A percentile compares a stretch with the other conserved stretches of the same genome.
Evolutionary conservation across 2,797 vertebrate species (phyloP).

Genomic region (Clarias fuscus): DNA sequence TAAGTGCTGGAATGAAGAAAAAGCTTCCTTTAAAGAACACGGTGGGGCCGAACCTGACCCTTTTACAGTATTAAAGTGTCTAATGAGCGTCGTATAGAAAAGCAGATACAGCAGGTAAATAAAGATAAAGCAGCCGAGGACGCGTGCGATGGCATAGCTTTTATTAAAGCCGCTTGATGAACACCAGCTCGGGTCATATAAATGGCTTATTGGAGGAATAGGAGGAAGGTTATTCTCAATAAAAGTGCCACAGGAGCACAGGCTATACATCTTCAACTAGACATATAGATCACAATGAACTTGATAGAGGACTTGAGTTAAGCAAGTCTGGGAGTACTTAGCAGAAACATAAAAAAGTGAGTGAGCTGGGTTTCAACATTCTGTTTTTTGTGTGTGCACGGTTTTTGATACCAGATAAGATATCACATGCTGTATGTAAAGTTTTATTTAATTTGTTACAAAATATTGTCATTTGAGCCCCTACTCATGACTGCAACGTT

Average conservation of each 20-base stretch:
- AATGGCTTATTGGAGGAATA: conserved; percentile 72
- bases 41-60: conserved; percentile 66
- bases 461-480: no score
- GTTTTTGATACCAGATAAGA: no score
- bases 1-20: conserved; percentile 82
- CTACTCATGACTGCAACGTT: no score
- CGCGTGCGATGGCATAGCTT: conserved; percentile 61
- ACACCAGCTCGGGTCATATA: conserved; percentile 69
- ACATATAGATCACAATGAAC: background rate
- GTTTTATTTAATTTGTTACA: no score
- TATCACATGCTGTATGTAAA: no score
- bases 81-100: conserved; percentile 75
- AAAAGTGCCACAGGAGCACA: conserved; percentile 62
- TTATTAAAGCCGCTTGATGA: conserved; percentile 74
- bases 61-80: conserved; percentile 76
- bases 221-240: conserved; percentile 70
- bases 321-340: background rate
- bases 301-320: conserved; percentile 6
- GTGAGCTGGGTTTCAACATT: background rate
- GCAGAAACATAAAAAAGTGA: background rate
- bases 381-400: no score
- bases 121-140: conserved; percentile 75
- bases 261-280: conserved; percentile 38
- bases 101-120: conserved; percentile 77
- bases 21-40: conserved; percentile 71